A percentile compares a stretch with the other conserved stretches of the same genome.
Conservation (phyloP, 2,888 invertebrate species). For the Nemotelus pantherinus region DNA sequence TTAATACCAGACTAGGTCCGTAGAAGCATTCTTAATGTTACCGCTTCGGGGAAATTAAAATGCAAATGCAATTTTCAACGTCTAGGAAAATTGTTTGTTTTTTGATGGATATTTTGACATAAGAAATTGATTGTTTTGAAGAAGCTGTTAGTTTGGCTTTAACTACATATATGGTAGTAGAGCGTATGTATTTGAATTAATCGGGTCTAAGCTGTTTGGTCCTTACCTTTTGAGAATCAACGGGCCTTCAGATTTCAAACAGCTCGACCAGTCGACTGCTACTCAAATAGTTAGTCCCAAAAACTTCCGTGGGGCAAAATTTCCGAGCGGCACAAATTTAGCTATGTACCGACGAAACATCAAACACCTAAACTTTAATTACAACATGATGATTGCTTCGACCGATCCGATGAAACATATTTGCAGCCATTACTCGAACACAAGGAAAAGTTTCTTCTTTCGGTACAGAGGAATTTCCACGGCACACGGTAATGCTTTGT, state of each 20-base stretch:
- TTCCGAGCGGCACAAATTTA: background rate
- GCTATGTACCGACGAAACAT: background rate
- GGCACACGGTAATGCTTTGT: background rate
- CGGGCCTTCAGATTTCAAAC: too few species aligned
- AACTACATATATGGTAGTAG: too few species aligned
- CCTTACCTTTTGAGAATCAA: too few species aligned
- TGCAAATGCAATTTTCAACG: background rate
- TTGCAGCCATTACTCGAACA: conserved; percentile 13
- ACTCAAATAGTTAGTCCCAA: too few species aligned
- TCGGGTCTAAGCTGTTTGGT: too few species aligned
- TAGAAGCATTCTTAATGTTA: background rate
- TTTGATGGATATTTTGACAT: too few species aligned
- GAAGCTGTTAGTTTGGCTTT: too few species aligned
- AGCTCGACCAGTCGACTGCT: too few species aligned
- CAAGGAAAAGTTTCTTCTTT: conserved; percentile 23
- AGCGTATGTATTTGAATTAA: too few species aligned
- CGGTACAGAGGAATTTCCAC: conserved; percentile 36
- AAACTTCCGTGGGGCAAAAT: background rate
- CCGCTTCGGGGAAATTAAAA: background rate
- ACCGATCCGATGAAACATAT: background rate
- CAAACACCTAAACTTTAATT: background rate
- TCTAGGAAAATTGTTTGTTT: too few species aligned
- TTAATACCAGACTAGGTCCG: background rate
- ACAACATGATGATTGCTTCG: conserved; percentile 15
- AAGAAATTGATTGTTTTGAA: too few species aligned